Evolutionary conservation across 2,797 vertebrate genomes (phyloP).

Genomic region (Dermochelys coriacea): DNA sequence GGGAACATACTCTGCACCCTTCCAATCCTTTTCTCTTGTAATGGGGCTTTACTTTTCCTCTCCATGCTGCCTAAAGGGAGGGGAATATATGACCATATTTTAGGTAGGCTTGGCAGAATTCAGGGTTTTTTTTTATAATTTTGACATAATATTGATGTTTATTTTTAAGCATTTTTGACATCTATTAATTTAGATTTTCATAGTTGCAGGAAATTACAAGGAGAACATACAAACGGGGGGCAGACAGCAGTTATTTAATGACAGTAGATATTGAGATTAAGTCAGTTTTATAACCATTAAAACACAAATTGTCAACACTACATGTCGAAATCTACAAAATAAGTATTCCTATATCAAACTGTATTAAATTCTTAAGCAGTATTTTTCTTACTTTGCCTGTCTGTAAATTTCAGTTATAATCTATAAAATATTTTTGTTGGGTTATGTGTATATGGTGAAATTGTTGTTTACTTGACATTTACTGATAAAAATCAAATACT

Average conservation of each 20-base stretch:
- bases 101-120: background rate
- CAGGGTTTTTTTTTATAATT: background rate
- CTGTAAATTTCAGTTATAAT: background rate
- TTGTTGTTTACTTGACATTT: background rate
- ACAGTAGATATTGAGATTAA: background rate
- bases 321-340: background rate
- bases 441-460: background rate
- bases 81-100: background rate
- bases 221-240: background rate
- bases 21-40: background rate
- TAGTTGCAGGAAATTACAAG: background rate
- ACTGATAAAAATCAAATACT: background rate
- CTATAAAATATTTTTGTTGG: background rate
- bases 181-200: background rate
- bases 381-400: background rate
- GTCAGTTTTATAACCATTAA: background rate
- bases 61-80: background rate
- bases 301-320: background rate
- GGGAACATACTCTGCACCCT: background rate
- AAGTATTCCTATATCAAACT: background rate
- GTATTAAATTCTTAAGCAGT: background rate
- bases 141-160: background rate
- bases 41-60: background rate
- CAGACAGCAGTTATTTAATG: background rate
- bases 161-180: background rate